Conservation (phyloP, 2,888 invertebrate species). For the Quadroppia sp. region DNA sequence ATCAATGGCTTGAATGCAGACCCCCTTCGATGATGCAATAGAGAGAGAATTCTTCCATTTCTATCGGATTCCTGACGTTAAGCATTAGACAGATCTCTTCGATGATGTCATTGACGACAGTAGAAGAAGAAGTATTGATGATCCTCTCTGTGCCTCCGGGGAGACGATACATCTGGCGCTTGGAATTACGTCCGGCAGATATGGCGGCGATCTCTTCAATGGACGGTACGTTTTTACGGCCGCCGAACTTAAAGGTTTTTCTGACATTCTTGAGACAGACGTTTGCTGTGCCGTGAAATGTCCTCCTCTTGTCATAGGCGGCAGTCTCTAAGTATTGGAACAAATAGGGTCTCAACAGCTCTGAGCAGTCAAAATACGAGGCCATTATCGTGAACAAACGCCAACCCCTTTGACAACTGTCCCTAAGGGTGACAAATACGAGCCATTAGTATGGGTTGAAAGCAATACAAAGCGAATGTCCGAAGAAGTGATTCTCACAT, state of each 20-base stretch:
- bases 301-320: slow-evolving; percentile 83
- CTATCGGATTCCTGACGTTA: slow-evolving; percentile 62
- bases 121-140: slow-evolving; percentile 89
- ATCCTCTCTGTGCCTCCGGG: slow-evolving; percentile 93
- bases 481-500: slow-evolving; percentile 55
- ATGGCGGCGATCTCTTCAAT: slow-evolving; percentile 86
- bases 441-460: too few species aligned
- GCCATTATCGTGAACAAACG: slow-evolving; percentile 89
- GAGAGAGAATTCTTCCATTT: slow-evolving; percentile 93
- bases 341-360: slow-evolving; percentile 83
- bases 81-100: slow-evolving; percentile 64
- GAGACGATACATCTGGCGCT: slow-evolving; percentile 80
- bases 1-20: slow-evolving; percentile 55
- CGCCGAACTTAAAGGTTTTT: slow-evolving; percentile 93
- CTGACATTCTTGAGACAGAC: slow-evolving; percentile 87
- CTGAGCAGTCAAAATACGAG: slow-evolving; percentile 93
- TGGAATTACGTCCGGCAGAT: slow-evolving; percentile 70
- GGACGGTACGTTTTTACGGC: slow-evolving; percentile 93
- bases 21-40: slow-evolving; percentile 96
- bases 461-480: too few species aligned
- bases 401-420: slow-evolving; percentile 94
- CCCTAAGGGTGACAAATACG: slow-evolving; percentile 54
- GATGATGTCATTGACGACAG: slow-evolving; percentile 71
- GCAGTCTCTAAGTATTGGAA: slow-evolving; percentile 91
- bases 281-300: slow-evolving; percentile 87